Conservation (phyloP, 2,888 invertebrate species). For the Corbicula japonica region DNA sequence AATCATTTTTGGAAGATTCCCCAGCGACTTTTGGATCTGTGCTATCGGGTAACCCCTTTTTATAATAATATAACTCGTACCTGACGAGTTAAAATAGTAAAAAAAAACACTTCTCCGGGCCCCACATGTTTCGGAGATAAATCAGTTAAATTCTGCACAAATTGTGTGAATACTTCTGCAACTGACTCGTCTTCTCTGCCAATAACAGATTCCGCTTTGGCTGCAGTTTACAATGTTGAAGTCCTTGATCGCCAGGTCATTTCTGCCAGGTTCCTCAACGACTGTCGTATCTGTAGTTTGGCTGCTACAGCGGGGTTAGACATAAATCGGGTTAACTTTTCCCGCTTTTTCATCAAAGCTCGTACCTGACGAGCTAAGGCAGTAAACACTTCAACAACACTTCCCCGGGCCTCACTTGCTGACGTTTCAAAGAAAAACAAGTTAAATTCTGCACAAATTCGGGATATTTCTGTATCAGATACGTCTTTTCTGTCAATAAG, state of each 20-base stretch:
- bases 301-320: conserved; percentile 79
- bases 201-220: no score
- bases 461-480: conserved; percentile 70
- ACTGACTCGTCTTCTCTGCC: no score
- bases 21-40: no score
- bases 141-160: no score
- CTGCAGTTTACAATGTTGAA: conserved; percentile 73
- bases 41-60: no score
- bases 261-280: conserved; percentile 77
- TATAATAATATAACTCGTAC: no score
- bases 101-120: no score
- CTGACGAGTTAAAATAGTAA: no score
- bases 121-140: no score
- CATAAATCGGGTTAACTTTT: conserved; percentile 78
- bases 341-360: conserved; percentile 73
- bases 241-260: conserved; percentile 78
- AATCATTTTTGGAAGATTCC: no score
- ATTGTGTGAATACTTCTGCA: no score
- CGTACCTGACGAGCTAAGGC: conserved; percentile 72
- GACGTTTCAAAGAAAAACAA: conserved; percentile 75
- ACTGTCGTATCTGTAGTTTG: conserved; percentile 80
- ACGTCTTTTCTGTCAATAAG: conserved; percentile 78
- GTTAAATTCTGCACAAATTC: conserved; percentile 73
- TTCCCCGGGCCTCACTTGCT: conserved; percentile 76
- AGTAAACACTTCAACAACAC: conserved; percentile 74